Conservation (phyloP, 2,113 vertebrate genomes). For the Malurus alboscapulatus region DNA sequence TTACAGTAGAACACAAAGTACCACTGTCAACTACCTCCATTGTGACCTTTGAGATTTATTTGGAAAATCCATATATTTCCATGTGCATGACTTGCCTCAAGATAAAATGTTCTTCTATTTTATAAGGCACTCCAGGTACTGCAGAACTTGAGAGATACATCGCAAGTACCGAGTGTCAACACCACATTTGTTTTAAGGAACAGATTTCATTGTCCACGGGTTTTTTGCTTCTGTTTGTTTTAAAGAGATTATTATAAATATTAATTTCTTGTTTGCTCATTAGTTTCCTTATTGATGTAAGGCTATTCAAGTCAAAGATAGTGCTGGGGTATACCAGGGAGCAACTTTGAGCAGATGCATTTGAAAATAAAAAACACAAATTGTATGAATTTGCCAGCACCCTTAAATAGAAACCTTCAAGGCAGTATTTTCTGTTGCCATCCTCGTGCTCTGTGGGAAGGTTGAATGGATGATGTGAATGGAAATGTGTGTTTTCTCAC, state of each 20-base stretch:
- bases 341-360: not conserved
- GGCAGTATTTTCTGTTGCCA: not conserved
- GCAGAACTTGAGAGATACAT: not conserved
- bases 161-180: not conserved
- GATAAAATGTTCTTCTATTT: not conserved
- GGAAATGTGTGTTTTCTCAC: not conserved
- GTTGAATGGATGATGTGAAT: not conserved
- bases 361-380: not conserved
- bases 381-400: not conserved
- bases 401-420: not conserved
- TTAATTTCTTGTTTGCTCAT: not conserved
- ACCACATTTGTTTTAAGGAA: not conserved
- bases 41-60: not conserved
- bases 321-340: not conserved
- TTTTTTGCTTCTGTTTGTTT: slow-evolving; percentile 16
- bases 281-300: slow-evolving; percentile 1
- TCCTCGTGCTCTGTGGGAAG: not conserved
- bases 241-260: slow-evolving; percentile 12
- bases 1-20: not conserved
- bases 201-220: not conserved
- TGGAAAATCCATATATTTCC: not conserved
- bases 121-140: not conserved
- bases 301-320: not conserved
- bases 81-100: not conserved
- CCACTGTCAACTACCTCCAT: not conserved